These are phyloP conservation scores for Drosophila affinis DNA, from an alignment of 2,888 invertebrate species.

Conservation along the genomic window DNA sequence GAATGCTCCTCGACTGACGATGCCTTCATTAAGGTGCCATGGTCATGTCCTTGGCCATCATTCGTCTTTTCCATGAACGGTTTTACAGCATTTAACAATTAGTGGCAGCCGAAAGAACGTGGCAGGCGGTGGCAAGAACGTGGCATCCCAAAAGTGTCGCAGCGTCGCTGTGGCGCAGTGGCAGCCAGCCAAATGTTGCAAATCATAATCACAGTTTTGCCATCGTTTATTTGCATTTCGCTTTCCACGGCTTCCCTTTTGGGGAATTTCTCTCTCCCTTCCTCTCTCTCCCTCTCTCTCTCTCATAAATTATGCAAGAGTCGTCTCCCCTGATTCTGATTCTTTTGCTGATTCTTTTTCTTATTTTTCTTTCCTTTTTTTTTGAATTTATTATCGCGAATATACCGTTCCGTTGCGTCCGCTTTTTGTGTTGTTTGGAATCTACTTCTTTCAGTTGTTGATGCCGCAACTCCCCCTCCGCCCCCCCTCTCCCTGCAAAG, in stretches of 20 bases:
- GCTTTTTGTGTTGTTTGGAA: constrained; percentile 12
- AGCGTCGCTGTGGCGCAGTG: background rate
- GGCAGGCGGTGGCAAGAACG: background rate
- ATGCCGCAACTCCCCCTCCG: background rate
- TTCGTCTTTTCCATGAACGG: background rate
- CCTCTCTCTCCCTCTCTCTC: constrained; percentile 11
- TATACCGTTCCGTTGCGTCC: constrained; percentile 13
- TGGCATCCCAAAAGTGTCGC: background rate
- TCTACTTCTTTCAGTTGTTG: constrained; percentile 12
- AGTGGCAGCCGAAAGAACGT: constrained; percentile 25
- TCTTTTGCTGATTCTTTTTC: background rate
- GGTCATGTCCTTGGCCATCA: constrained; percentile 13
- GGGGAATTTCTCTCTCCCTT: background rate
- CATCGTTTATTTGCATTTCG: constrained; percentile 22
- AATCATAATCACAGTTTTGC: constrained; percentile 30
- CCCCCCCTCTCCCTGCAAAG: constrained; percentile 1
- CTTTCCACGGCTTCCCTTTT: constrained; percentile 10
- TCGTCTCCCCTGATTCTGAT: constrained; percentile 30
- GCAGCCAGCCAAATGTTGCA: constrained; percentile 26
- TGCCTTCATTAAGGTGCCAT: constrained; percentile 40
- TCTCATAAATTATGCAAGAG: constrained; percentile 58
- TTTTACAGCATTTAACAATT: constrained; percentile 63
- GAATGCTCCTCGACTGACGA: background rate
- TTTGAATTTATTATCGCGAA: constrained; percentile 48
- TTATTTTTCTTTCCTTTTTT: constrained; percentile 20